A percentile compares a stretch with the other conserved stretches of the same genome.
phyloP scores from a whole-genome alignment of 2,113 vertebrate genomes.

The Rissa tridactyla region DNA sequence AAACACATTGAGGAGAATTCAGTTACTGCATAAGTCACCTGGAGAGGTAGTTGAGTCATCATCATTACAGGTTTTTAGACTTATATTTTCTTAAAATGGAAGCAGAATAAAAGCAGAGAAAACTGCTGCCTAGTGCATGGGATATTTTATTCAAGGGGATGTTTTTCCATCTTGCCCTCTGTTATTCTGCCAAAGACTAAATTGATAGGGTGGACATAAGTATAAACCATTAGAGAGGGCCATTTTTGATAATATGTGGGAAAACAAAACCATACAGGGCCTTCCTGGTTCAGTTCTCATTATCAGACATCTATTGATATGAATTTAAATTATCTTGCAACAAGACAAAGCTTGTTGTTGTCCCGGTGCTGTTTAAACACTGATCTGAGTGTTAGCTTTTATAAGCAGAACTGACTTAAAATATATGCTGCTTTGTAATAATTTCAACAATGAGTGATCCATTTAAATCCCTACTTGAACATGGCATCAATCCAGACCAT shows the following conservation, averaged over 20 bases:
- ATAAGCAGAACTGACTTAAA: background rate
- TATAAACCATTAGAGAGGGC: background rate
- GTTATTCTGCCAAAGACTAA: background rate
- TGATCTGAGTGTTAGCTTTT: background rate
- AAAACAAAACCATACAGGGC: background rate
- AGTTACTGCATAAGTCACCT: background rate
- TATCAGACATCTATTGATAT: background rate
- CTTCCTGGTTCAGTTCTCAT: background rate
- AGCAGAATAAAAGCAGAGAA: background rate
- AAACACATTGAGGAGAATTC: background rate
- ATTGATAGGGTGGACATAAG: background rate
- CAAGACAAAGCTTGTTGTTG: background rate
- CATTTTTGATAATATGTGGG: background rate
- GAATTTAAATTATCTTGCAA: background rate
- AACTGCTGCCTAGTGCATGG: background rate
- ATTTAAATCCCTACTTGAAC: background rate
- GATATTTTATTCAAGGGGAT: background rate
- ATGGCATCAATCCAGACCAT: background rate
- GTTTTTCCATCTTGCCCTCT: background rate
- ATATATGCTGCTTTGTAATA: background rate
- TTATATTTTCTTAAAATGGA: constrained; percentile 3
- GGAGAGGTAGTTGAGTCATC: background rate
- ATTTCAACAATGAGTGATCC: background rate
- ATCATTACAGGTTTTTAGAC: background rate
- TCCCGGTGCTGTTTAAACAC: background rate